Evolutionary conservation across 2,888 invertebrate genomes (phyloP).

Genomic region (Isoperla grammatica): DNA sequence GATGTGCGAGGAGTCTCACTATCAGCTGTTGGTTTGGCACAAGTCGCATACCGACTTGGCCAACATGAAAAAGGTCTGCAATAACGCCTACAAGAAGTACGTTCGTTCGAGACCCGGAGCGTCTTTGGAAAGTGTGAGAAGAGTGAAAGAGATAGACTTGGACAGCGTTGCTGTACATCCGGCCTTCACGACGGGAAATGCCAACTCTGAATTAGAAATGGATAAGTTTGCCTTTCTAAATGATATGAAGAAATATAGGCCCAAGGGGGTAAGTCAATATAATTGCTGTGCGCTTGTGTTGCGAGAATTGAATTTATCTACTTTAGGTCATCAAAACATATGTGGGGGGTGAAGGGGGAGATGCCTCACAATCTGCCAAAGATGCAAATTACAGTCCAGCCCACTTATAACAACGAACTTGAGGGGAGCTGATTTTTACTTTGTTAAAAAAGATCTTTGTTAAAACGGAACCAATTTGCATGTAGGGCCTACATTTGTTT

Average conservation of each 20-base stretch:
- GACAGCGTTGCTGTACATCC: slow-evolving; percentile 59
- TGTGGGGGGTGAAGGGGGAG: not conserved
- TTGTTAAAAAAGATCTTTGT: no score
- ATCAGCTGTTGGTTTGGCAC: slow-evolving; percentile 68
- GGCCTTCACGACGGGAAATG: slow-evolving; percentile 46
- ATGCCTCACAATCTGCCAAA: no score
- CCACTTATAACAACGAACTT: no score
- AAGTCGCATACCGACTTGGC: slow-evolving; percentile 64
- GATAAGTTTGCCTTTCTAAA: slow-evolving; percentile 51
- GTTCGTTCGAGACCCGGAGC: slow-evolving; percentile 80
- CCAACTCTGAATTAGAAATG: slow-evolving; percentile 34
- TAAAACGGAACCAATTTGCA: no score
- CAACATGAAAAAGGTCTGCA: slow-evolving; percentile 64
- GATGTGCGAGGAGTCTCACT: slow-evolving; percentile 76
- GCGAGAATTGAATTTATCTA: not conserved
- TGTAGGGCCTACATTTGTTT: no score
- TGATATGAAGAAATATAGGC: slow-evolving; percentile 68
- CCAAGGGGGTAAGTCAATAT: slow-evolving; percentile 59
- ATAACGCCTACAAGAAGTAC: slow-evolving; percentile 90
- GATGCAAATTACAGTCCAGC: not conserved
- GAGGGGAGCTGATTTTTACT: no score
- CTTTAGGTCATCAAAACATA: not conserved
- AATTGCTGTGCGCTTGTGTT: no score
- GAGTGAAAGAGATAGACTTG: slow-evolving; percentile 67
- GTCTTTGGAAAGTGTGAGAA: slow-evolving; percentile 80